Percentiles rank a stretch among this genome's conserved stretches.
phyloP scores from a whole-genome alignment of 2,888 invertebrate genomes.

The Drosophila subsilvestris region DNA sequence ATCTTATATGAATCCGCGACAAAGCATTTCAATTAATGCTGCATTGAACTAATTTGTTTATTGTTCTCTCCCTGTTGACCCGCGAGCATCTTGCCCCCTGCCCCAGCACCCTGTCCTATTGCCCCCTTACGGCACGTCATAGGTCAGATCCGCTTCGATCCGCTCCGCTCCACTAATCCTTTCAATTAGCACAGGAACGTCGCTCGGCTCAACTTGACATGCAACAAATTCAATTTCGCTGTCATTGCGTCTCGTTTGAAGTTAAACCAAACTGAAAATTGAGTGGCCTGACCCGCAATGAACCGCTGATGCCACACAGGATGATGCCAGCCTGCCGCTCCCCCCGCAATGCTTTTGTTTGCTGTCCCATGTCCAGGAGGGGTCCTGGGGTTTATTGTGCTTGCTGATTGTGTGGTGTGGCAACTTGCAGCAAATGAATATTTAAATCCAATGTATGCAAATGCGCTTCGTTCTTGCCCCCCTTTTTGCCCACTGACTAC shows the following conservation, averaged over 20 bases:
- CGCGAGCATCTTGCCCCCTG: slow-evolving; percentile 9
- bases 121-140: background rate
- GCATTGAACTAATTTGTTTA: slow-evolving; percentile 37
- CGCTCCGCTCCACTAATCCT: slow-evolving; percentile 52
- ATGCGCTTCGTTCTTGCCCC: slow-evolving; percentile 40
- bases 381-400: slow-evolving; percentile 16
- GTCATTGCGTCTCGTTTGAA: slow-evolving; percentile 52
- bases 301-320: slow-evolving; percentile 27
- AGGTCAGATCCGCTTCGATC: slow-evolving; percentile 26
- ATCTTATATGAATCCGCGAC: background rate
- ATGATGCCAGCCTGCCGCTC: background rate
- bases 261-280: slow-evolving; percentile 68
- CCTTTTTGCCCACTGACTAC: background rate
- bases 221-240: slow-evolving; percentile 68
- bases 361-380: slow-evolving; percentile 27
- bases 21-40: slow-evolving; percentile 26
- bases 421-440: slow-evolving; percentile 67
- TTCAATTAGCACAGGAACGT: slow-evolving; percentile 64
- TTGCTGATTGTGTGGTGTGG: slow-evolving; percentile 41
- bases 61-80: slow-evolving; percentile 9
- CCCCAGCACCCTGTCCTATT: background rate
- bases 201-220: slow-evolving; percentile 55
- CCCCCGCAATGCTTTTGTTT: slow-evolving; percentile 37
- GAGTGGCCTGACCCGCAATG: slow-evolving; percentile 62
- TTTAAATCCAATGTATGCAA: slow-evolving; percentile 71